Evolutionary conservation across 1,140 invertebrate genomes (phyloP).

Genomic region (Drosophila guanche): DNA sequence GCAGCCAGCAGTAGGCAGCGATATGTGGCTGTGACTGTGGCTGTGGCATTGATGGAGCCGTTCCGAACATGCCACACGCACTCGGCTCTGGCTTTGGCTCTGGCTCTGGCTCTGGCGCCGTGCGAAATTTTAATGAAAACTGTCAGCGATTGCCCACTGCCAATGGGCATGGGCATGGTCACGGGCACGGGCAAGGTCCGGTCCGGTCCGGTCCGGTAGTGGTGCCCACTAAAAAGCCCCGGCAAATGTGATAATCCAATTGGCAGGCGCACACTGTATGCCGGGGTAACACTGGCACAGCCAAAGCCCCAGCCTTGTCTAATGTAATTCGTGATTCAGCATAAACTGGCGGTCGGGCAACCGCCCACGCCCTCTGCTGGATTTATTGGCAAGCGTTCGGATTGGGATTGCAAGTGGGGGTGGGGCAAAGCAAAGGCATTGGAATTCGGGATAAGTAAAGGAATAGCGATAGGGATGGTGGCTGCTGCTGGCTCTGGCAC

Average conservation of each 20-base stretch:
- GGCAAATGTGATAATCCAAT: conserved; percentile 73
- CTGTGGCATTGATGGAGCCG: conserved; percentile 71
- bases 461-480: neutral
- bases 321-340: conserved; percentile 82
- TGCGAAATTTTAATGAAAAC: conserved; percentile 73
- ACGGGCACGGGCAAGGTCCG: no score
- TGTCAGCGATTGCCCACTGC: conserved; percentile 32
- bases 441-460: neutral
- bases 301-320: conserved; percentile 48
- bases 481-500: conserved; percentile 49
- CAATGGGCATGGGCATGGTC: conserved; percentile 1
- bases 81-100: conserved; percentile 4
- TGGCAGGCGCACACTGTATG: conserved; percentile 45
- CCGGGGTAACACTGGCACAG: conserved; percentile 28
- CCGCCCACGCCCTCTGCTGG: conserved; percentile 20
- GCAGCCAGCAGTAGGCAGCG: neutral
- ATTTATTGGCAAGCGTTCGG: conserved; percentile 64
- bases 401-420: conserved; percentile 7
- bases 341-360: conserved; percentile 59
- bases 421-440: no score
- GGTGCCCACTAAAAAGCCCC: neutral
- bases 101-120: conserved; percentile 10
- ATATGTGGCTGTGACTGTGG: conserved; percentile 31
- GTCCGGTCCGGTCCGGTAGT: neutral
- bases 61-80: conserved; percentile 60